Evolutionary conservation across 2,888 invertebrate species (phyloP), one percentile per base, ranked within the genome.

Genomic region (Escarpia spicata): DNA sequence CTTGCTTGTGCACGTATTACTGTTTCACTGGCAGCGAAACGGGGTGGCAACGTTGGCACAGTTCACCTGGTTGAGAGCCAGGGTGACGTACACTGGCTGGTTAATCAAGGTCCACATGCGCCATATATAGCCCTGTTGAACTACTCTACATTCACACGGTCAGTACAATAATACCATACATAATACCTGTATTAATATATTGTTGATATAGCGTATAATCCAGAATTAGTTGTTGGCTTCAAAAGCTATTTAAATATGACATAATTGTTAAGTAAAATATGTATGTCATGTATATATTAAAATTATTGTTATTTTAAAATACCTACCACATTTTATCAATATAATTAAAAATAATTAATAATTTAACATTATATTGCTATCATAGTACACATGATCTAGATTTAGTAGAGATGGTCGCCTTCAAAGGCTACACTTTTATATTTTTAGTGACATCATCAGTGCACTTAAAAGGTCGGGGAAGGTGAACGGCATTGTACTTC

Each of bases 41-140:
- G 97, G 93, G 97, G 97, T 92, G 99, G 99, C 60, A 98, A 98
- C 93, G 98, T 98, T 31, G 99, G 99, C 37, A 98, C 98, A 0
- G 97, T 99, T 12, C 98, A 98, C 95, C 97, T 98, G 95, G 97
- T 99, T 90, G 97, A 97, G 94, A 97, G 97, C 92, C 95, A 97
- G 3, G 96, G 96, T n/a, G 98, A 98, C 96, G 97, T 98, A 12
- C 97, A 97, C 90, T 98, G 98, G 97, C 96, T 99, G 91, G 96
- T 98, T 43, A 97, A 97, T 94, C 94, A 94, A 45, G 98, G 98
- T 2, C 97, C 97, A n/a, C 98, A 98, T 89, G 97, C 98, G 1
- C 98, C 98, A 0, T 99, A 99, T 96, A 97, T 98, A 93, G 98
- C 98, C 12, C 97, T 98, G 4, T 93, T 96, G 31, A 93, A 94